Percentiles rank a stretch among this genome's conserved stretches.
These are phyloP conservation scores for Syritta pipiens DNA, from an alignment of 2,888 invertebrate genomes.

Conservation along the genomic window DNA sequence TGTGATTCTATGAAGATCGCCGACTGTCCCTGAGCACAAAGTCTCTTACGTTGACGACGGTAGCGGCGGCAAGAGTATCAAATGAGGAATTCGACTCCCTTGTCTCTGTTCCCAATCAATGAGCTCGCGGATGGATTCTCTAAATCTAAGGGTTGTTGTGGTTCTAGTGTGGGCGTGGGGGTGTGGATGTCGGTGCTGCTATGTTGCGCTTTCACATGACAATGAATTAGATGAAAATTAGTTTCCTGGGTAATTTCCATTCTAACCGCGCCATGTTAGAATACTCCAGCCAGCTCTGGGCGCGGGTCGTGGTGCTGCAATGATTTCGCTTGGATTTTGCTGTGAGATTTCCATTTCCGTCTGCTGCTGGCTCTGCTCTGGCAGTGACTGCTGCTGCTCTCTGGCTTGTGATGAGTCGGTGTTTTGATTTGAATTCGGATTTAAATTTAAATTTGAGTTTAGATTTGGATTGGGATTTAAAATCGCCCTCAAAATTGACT, in stretches of 20 bases:
- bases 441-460: too few relatives aligned
- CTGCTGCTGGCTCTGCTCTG: constrained; percentile 75
- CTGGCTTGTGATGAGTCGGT: background rate
- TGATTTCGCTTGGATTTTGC: constrained; percentile 32
- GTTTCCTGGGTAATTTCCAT: background rate
- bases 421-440: background rate
- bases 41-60: too few relatives aligned
- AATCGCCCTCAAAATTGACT: constrained; percentile 36
- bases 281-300: constrained; percentile 75
- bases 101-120: too few relatives aligned
- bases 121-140: constrained; percentile 7
- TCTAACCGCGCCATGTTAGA: constrained; percentile 76
- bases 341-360: constrained; percentile 18
- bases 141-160: constrained; percentile 29
- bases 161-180: background rate
- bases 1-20: too few relatives aligned
- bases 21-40: too few relatives aligned
- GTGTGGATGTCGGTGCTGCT: constrained; percentile 6
- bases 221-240: constrained; percentile 11
- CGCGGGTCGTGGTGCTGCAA: constrained; percentile 65
- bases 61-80: too few relatives aligned
- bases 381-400: constrained; percentile 13
- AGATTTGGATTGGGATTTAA: background rate
- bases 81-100: too few relatives aligned
- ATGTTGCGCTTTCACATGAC: too few relatives aligned